Conservation (phyloP, 2,888 invertebrate genomes). For the Erebia ligea region DNA sequence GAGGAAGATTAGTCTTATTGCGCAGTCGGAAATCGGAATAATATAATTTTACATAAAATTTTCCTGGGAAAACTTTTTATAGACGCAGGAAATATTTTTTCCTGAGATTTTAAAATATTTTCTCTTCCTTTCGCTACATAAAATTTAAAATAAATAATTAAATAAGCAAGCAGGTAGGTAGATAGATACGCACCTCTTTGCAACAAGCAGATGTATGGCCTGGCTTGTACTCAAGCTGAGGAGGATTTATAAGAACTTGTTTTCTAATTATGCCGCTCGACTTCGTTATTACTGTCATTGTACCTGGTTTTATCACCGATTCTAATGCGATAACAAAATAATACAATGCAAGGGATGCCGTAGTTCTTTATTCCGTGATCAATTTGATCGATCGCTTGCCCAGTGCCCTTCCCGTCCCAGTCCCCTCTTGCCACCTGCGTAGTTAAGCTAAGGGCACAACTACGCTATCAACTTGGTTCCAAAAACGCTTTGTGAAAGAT, state of each 20-base stretch:
- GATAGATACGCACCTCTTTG: conserved; percentile 58
- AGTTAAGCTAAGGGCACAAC: conserved; percentile 8
- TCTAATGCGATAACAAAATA: neutral
- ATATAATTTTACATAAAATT: no score
- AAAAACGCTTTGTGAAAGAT: neutral
- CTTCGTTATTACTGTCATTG: conserved; percentile 92
- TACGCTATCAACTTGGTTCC: conserved; percentile 11
- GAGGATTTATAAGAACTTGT: conserved; percentile 83
- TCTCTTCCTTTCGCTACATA: neutral
- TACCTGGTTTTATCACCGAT: conserved; percentile 41
- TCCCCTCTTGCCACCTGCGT: conserved; percentile 12
- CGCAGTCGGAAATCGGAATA: no score
- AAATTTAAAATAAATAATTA: neutral
- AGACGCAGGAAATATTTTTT: neutral
- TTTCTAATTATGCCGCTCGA: conserved; percentile 87
- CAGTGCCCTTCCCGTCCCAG: neutral
- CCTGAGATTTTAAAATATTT: neutral
- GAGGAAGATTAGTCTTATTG: no score
- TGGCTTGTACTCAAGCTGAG: conserved; percentile 67
- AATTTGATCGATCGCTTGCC: conserved; percentile 11
- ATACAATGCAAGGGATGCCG: neutral
- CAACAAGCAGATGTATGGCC: conserved; percentile 44
- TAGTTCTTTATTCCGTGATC: conserved; percentile 7
- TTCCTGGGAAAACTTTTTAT: neutral
- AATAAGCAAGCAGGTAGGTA: neutral